Evolutionary conservation across 1,140 invertebrate species (phyloP).

Genomic region (Marisa cornuarietis): DNA sequence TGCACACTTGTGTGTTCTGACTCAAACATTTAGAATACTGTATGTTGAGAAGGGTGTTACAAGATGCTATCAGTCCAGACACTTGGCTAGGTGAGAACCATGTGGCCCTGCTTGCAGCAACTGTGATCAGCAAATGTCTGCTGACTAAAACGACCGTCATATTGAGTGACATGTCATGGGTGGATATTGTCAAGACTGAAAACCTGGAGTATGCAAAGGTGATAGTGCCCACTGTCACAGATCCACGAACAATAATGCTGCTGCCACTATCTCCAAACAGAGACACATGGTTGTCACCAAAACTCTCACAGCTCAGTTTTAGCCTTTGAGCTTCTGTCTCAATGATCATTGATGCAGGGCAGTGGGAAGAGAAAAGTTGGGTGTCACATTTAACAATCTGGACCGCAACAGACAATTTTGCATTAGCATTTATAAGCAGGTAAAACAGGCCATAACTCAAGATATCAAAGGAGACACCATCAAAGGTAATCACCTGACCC

Average conservation of each 20-base stretch:
- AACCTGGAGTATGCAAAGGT: slow-evolving; percentile 20
- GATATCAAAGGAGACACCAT: slow-evolving; percentile 32
- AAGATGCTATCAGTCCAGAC: slow-evolving; percentile 34
- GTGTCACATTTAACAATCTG: slow-evolving; percentile 21
- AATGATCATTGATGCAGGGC: slow-evolving; percentile 24
- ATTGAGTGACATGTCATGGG: slow-evolving; percentile 13
- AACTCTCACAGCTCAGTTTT: slow-evolving; percentile 26
- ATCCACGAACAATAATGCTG: slow-evolving; percentile 19
- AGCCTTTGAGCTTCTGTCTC: slow-evolving; percentile 8
- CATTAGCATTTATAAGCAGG: slow-evolving; percentile 18
- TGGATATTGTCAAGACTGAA: slow-evolving; percentile 12
- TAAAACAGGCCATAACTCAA: slow-evolving; percentile 21
- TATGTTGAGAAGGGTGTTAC: slow-evolving; percentile 33
- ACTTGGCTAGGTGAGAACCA: slow-evolving; percentile 12
- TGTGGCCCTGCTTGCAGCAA: neutral
- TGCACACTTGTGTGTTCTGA: slow-evolving; percentile 22
- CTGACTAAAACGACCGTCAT: slow-evolving; percentile 22
- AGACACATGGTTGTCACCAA: slow-evolving; percentile 18
- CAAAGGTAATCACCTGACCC: slow-evolving; percentile 37
- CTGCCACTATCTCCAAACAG: slow-evolving; percentile 20
- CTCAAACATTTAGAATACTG: slow-evolving; percentile 13
- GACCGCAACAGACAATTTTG: slow-evolving; percentile 14
- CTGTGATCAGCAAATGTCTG: slow-evolving; percentile 26
- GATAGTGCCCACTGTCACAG: slow-evolving; percentile 14
- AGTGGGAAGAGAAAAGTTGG: slow-evolving; percentile 15